phyloP scores from a whole-genome alignment of 2,888 invertebrate species.

The Cephalotes varians region DNA sequence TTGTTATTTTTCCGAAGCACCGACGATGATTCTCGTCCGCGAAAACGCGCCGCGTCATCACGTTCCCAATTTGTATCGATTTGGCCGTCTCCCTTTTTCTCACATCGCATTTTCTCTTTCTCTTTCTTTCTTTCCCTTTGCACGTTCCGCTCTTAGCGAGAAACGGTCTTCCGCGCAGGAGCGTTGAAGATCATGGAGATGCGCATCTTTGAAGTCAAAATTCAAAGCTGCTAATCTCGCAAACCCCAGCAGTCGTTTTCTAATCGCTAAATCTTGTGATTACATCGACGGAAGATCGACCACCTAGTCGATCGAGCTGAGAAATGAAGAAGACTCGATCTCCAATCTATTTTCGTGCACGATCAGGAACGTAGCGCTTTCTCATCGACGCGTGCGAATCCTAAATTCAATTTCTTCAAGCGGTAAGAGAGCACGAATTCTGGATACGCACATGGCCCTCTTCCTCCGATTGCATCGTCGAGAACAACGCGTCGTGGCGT shows the following conservation, averaged over 20 bases:
- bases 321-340: neutral
- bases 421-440: neutral
- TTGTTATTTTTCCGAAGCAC: constrained; percentile 77
- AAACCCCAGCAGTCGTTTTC: neutral
- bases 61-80: constrained; percentile 82
- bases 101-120: constrained; percentile 33
- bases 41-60: constrained; percentile 81
- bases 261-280: neutral
- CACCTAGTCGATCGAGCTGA: neutral
- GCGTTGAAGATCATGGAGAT: neutral
- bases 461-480: constrained; percentile 63
- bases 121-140: neutral
- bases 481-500: constrained; percentile 28
- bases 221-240: neutral
- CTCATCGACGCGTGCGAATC: constrained; percentile 4
- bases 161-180: neutral
- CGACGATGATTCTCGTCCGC: constrained; percentile 44
- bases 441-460: constrained; percentile 70
- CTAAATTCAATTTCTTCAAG: constrained; percentile 51
- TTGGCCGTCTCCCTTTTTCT: constrained; percentile 69
- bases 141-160: neutral
- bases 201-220: neutral
- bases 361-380: constrained; percentile 24
- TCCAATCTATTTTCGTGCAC: constrained; percentile 33
- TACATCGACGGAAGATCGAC: neutral